A percentile compares a stretch with the other conserved stretches of the same genome.
phyloP scores from a whole-genome alignment of 2,113 vertebrate species.

The Burhinus oedicnemus region DNA sequence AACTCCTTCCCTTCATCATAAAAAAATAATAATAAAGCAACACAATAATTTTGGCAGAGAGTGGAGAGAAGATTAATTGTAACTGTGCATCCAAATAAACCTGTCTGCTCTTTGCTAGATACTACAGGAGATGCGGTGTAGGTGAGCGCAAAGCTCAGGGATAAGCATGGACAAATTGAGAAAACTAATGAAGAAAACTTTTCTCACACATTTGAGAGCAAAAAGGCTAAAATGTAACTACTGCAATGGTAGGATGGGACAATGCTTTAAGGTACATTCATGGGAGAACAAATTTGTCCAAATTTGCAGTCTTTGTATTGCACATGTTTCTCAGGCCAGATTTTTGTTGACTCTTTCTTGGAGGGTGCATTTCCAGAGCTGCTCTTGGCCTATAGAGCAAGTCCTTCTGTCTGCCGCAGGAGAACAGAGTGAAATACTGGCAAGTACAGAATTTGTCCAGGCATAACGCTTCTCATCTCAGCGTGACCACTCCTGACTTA shows the following conservation, averaged over 20 bases:
- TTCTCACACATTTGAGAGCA: background rate
- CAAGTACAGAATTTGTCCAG: background rate
- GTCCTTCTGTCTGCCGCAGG: background rate
- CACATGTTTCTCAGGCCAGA: background rate
- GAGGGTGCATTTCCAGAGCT: background rate
- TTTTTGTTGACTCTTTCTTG: background rate
- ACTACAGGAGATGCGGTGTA: background rate
- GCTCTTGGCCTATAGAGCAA: background rate
- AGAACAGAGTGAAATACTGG: background rate
- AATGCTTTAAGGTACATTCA: background rate
- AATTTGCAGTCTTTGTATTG: background rate
- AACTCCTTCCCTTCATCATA: background rate
- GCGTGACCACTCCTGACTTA: accelerated
- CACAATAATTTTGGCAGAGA: background rate
- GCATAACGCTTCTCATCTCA: background rate
- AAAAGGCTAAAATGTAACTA: background rate
- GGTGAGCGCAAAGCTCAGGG: background rate
- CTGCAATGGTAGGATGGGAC: background rate
- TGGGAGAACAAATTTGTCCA: background rate
- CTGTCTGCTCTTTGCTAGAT: background rate
- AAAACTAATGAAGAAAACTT: background rate
- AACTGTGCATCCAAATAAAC: background rate
- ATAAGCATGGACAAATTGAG: background rate
- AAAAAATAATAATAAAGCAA: background rate
- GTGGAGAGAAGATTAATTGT: background rate